A percentile compares a stretch with the other conserved stretches of the same genome.
Evolutionary conservation across 2,113 vertebrate species (phyloP).

Genomic region (Clupea harengus): DNA sequence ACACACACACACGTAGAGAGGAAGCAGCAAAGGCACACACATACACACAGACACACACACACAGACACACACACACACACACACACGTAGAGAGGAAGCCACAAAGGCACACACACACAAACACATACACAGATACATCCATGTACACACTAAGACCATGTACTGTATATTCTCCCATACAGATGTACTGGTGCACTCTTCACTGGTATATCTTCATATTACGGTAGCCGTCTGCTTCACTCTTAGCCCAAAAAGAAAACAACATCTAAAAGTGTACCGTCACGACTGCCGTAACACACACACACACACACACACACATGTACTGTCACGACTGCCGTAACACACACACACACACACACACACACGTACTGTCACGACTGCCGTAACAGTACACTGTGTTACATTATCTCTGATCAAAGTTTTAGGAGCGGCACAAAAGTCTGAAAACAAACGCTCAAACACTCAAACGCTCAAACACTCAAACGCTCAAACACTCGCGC

Average conservation of each 20-base stretch:
- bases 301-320: too few species aligned
- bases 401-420: neutral
- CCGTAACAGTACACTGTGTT: neutral
- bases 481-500: neutral
- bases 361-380: too few species aligned
- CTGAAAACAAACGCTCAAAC: neutral
- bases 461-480: neutral
- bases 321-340: too few species aligned
- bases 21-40: too few species aligned
- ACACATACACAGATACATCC: neutral
- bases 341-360: too few species aligned
- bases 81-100: neutral
- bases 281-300: too few species aligned
- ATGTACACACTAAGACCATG: neutral
- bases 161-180: neutral
- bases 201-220: neutral
- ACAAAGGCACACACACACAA: neutral
- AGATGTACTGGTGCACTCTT: neutral
- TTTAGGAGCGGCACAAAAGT: neutral
- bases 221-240: neutral
- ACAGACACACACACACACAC: slow-evolving; percentile 3
- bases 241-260: neutral
- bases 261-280: neutral
- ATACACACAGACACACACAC: neutral
- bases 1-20: too few species aligned